A percentile compares a stretch with the other conserved stretches of the same genome.
These are phyloP conservation scores for Drosophila bocki DNA, from an alignment of 1,140 invertebrate species.

Conservation along the genomic window DNA sequence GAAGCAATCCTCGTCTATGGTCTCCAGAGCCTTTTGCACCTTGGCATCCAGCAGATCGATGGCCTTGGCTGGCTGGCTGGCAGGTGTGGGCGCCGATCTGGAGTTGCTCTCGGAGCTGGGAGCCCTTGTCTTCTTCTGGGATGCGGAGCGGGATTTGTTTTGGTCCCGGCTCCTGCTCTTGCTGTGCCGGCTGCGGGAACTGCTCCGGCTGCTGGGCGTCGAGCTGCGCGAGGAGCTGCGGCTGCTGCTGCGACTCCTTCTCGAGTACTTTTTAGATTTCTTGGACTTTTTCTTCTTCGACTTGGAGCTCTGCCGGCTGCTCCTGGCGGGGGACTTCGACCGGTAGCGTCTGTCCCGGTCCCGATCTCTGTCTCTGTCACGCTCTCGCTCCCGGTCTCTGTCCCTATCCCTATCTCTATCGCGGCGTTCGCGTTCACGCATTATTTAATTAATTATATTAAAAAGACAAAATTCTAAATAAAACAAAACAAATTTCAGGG, in stretches of 20 bases:
- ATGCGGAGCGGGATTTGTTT: constrained; percentile 62
- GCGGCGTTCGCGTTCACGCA: constrained; percentile 50
- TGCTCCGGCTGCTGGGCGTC: constrained; percentile 59
- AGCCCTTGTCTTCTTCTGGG: constrained; percentile 56
- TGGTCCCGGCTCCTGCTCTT: constrained; percentile 60
- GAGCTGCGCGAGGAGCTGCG: constrained; percentile 65
- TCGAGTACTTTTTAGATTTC: constrained; percentile 75
- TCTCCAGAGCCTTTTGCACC: constrained; percentile 70
- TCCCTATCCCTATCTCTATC: constrained; percentile 65
- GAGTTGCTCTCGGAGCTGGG: constrained; percentile 69
- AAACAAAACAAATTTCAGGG: background rate
- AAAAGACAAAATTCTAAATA: background rate
- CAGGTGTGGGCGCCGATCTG: constrained; percentile 13
- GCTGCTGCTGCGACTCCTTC: constrained; percentile 72
- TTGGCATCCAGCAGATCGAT: constrained; percentile 73
- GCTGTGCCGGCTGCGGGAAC: constrained; percentile 68
- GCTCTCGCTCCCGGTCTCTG: constrained; percentile 52
- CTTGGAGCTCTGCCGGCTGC: constrained; percentile 63
- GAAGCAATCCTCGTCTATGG: constrained; percentile 79
- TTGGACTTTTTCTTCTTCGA: constrained; percentile 77
- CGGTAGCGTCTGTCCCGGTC: constrained; percentile 62
- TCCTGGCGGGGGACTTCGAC: constrained; percentile 67
- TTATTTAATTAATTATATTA: constrained; percentile 15
- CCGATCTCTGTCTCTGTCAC: constrained; percentile 50
- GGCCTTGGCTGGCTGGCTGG: constrained; percentile 36